Evolutionary conservation across 2,797 vertebrate genomes (phyloP).

Genomic region (Knipowitschia caucasica): DNA sequence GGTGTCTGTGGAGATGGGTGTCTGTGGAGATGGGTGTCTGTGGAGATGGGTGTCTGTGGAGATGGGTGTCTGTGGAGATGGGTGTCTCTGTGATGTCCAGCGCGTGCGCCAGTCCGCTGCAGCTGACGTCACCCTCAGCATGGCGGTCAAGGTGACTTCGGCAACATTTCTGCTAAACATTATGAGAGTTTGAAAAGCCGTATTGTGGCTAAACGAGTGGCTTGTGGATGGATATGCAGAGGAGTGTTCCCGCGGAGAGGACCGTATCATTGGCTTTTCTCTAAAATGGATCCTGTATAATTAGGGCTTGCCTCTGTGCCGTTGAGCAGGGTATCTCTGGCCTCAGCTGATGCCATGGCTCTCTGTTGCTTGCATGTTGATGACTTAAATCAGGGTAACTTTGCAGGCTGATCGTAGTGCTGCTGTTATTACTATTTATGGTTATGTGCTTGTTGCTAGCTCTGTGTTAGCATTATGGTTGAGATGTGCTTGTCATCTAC

Average conservation of each 20-base stretch:
- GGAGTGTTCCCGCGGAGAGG: conserved; percentile 21
- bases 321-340: conserved; percentile 43
- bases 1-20: too few species aligned
- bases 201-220: conserved; percentile 21
- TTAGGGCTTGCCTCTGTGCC: conserved; percentile 40
- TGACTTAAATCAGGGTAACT: conserved; percentile 8
- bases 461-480: conserved; percentile 22
- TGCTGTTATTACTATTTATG: conserved; percentile 16
- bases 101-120: conserved; percentile 67
- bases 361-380: conserved; percentile 34
- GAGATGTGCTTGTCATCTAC: conserved; percentile 19
- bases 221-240: conserved; percentile 25
- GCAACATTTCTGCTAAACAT: conserved; percentile 67
- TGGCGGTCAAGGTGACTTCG: conserved; percentile 99
- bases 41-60: too few species aligned
- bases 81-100: conserved; percentile 42
- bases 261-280: conserved; percentile 21
- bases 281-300: conserved; percentile 18
- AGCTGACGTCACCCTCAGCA: conserved; percentile 85
- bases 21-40: too few species aligned
- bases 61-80: neutral
- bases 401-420: neutral
- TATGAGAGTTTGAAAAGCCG: conserved; percentile 43
- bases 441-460: conserved; percentile 8
- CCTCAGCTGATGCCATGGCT: conserved; percentile 40